Evolutionary conservation across 2,888 invertebrate genomes (phyloP).

Genomic region (Hipparchia sbordonii): DNA sequence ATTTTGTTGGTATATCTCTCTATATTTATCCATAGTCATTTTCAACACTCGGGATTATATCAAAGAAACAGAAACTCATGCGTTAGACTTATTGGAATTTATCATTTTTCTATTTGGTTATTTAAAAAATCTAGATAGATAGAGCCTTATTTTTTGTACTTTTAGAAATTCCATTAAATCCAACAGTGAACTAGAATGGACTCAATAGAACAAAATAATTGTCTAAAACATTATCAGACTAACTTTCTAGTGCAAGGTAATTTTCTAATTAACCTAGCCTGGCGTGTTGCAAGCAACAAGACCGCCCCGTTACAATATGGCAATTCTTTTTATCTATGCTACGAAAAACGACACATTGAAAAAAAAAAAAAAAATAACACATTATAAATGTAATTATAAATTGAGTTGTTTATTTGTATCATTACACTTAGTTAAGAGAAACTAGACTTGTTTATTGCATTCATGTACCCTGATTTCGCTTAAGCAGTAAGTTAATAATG

Average conservation of each 20-base stretch:
- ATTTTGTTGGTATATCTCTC: slow-evolving; percentile 47
- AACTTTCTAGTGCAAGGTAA: not conserved
- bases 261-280: not conserved
- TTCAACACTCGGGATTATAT: slow-evolving; percentile 4
- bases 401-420: not conserved
- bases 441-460: not conserved
- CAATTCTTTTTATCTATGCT: not conserved
- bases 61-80: not conserved
- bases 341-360: not conserved
- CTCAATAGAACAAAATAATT: not conserved
- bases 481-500: slow-evolving; percentile 29
- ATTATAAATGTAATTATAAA: not conserved
- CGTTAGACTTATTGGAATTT: not conserved
- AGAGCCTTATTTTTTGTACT: not conserved
- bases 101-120: not conserved
- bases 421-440: not conserved
- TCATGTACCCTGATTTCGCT: slow-evolving; percentile 1
- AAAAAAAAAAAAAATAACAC: not conserved
- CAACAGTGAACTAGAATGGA: not conserved
- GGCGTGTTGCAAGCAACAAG: not conserved
- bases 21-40: not conserved
- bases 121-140: not conserved
- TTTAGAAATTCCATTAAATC: no score
- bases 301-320: not conserved
- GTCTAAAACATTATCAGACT: not conserved